Base-by-base conservation (phyloP, 1,140 invertebrate species). In the Rhynchophorus ferrugineus region DNA sequence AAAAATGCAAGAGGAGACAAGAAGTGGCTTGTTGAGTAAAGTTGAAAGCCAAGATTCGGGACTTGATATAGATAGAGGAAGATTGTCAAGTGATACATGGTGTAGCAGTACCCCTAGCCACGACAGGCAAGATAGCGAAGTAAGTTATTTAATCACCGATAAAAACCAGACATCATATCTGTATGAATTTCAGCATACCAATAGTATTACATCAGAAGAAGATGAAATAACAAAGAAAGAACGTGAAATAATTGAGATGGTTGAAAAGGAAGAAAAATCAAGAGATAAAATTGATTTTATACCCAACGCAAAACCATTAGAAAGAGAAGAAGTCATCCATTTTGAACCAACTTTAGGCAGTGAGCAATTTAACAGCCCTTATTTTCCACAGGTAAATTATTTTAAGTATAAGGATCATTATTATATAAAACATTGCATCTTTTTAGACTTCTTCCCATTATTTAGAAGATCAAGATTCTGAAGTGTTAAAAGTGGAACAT, bases 121-220 rank as follows among this genome's bases (percentile, higher is more conserved):
- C 60, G 85, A 83, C 59, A 78, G 84, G 47, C 84, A 87, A 61
- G 84, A 85, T 63, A 87, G 84, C 66, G 85, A 88, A 64, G 61
- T 65, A 55, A 59, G 22, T 44, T 17, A 33, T 47, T 14, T 39
- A 45, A 9, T 45, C 2, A 38, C 34, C 39, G 29, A 42, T 20
- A 14, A 3, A 34, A 24, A 44, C 13, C 13, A 19, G 8, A 16
- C 18, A 37, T 18, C 18, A 16, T 7, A 11, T 19, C 3, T 33
- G 18, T 17, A 33, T n/a, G 2, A 17, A 53, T 64, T 64, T 18
- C 33, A 65, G 62, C 62, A 61, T 49, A 67, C 63, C 11, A 67
- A 65, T 36, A 67, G 65, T 58, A 60, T 67, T 48, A 64, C 63
- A 16, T 79, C 77, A 0, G 83, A 84, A 49, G 84, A 86, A 65